Base-by-base conservation (phyloP, 2,888 invertebrate genomes). In the Osmoderma eremita region DNA sequence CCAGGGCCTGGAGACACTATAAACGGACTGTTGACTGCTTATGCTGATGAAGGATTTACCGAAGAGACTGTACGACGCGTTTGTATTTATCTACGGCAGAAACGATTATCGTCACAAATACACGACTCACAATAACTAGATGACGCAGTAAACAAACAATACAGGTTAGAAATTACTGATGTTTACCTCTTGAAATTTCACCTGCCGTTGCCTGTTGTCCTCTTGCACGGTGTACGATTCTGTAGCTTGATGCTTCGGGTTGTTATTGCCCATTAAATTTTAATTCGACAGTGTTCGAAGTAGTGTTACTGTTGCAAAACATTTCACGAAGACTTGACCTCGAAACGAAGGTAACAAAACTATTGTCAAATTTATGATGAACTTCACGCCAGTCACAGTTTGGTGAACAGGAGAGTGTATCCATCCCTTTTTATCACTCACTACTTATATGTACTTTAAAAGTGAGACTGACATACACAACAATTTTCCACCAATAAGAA, bases 1-100 rank as follows among this genome's bases (percentile, higher is more conserved):
- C 88, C 88, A 90, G 78, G 89, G 88, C 78, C 87, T 86, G 74
- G 86, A 86, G 78, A 86, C 84, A 80, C 88, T 88, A 79, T 84
- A 86, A 68, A 84, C 85, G 30, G 88, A 87, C 80, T 86, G 86
- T 79, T 85, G 86, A 78, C 88, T 88, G 71, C 84, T 84, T 71
- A 85, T 81, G 78, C 88, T 88, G 70, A 83, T 80, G 81, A 86
- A 86, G 73, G 88, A 88, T 77, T 86, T 84, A 75, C 86, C 86
- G 82, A 87, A 88, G 76, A 86, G 82, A 82, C 86, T 87, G 77
- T 84, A 85, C 78, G 85, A 84, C 80, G 86, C 86, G 82, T 86
- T 85, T 75, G 86, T 83, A 77, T 85, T 86, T 77, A 85, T 85
- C 88, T 88, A 71, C 38, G 51, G 39, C 24, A 65, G 68, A 67